Percentiles rank a stretch among this genome's conserved stretches.
phyloP scores from a whole-genome alignment of 37 sponge, comb jelly and placozoan genomes.

The Hexactinellida sp. region DNA sequence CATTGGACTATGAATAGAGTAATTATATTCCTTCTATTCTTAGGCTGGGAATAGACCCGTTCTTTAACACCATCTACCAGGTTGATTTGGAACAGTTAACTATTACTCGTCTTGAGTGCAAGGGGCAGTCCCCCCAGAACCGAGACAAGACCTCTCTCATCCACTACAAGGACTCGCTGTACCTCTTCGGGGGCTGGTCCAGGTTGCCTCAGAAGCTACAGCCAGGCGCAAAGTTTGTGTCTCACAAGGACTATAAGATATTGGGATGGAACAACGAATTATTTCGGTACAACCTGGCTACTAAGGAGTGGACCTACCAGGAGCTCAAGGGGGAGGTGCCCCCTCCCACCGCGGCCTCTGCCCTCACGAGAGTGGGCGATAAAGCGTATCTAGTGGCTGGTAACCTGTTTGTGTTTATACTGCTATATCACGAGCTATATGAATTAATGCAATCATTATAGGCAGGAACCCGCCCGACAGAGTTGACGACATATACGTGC shows the following conservation, averaged over 20 bases:
- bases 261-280: constrained; percentile 8
- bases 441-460: background rate
- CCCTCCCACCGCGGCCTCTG: background rate
- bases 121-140: background rate
- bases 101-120: background rate
- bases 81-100: background rate
- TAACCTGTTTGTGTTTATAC: too few relatives aligned
- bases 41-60: background rate
- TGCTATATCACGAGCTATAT: too few relatives aligned
- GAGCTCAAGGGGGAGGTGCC: background rate
- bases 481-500: background rate
- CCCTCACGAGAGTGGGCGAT: background rate
- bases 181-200: background rate
- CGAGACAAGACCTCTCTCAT: background rate
- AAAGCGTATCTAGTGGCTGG: background rate
- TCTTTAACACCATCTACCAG: background rate
- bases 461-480: background rate
- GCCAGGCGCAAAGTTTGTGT: background rate
- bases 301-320: background rate
- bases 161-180: background rate
- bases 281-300: background rate
- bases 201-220: background rate
- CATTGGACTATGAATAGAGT: too few relatives aligned
- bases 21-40: too few relatives aligned
- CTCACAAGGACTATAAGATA: background rate